Evolutionary conservation across 1,140 invertebrate species (phyloP).

Genomic region (Lanistes nyassanus): DNA sequence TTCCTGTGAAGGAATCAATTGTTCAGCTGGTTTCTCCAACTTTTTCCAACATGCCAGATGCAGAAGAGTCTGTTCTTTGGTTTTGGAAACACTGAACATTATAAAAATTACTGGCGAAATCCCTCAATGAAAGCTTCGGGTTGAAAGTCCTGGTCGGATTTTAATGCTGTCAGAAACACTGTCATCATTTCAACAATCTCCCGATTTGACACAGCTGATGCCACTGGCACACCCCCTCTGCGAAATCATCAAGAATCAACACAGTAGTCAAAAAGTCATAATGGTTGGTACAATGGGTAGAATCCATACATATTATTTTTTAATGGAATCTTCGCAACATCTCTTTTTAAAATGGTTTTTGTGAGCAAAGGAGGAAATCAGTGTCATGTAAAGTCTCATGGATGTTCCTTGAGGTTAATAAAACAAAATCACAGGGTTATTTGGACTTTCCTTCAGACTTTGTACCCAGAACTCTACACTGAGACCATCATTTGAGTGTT

Average conservation of each 20-base stretch:
- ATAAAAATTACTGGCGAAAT: neutral
- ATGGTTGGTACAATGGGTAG: neutral
- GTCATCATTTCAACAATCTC: neutral
- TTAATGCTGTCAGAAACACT: neutral
- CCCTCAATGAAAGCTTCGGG: neutral
- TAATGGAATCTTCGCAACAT: neutral
- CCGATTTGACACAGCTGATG: neutral
- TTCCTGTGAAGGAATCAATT: neutral
- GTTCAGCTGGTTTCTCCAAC: neutral
- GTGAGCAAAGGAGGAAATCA: neutral
- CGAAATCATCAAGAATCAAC: neutral
- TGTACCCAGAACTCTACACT: constrained; percentile 1
- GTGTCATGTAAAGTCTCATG: neutral
- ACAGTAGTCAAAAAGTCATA: neutral
- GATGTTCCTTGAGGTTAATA: neutral
- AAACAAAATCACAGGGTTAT: constrained; percentile 3
- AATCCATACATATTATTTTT: neutral
- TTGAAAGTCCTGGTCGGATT: constrained; percentile 1
- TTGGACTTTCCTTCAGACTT: neutral
- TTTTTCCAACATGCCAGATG: constrained; percentile 6
- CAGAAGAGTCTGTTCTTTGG: constrained; percentile 3
- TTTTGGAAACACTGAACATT: neutral
- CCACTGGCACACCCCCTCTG: neutral
- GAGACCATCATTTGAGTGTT: neutral
- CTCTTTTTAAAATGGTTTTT: neutral